These are phyloP conservation scores for Cataglyphis rosenhaueri DNA, from an alignment of 2,888 invertebrate species.

Conservation along the genomic window DNA sequence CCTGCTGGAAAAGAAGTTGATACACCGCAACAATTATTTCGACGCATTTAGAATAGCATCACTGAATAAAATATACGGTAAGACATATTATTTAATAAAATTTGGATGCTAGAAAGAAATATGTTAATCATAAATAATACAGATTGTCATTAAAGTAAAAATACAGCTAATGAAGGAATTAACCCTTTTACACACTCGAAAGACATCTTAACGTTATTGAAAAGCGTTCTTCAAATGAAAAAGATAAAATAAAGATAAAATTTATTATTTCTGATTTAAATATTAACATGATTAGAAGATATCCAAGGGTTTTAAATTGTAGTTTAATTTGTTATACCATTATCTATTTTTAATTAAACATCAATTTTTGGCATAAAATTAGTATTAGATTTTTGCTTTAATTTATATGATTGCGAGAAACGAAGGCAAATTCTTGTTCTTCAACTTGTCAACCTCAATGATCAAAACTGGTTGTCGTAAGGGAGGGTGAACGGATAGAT, in stretches of 20 bases:
- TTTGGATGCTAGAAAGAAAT: background rate
- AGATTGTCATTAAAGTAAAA: background rate
- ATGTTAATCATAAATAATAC: background rate
- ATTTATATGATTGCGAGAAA: background rate
- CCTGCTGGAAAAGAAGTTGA: too few relatives aligned
- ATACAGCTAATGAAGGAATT: background rate
- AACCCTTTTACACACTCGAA: background rate
- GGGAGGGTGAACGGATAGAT: conserved; percentile 60
- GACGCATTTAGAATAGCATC: background rate
- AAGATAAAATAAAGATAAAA: background rate
- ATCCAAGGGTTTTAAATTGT: background rate
- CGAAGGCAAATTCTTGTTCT: background rate
- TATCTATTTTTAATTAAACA: background rate
- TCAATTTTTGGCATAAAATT: background rate
- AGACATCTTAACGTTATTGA: background rate
- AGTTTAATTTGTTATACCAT: background rate
- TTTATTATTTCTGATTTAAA: background rate
- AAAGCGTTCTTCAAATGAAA: background rate
- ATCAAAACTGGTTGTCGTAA: conserved; percentile 40
- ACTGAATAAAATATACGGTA: background rate
- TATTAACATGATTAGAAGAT: background rate
- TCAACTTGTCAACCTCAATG: conserved; percentile 26
- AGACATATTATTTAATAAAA: conserved; percentile 14
- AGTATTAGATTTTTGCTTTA: background rate
- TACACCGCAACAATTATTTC: background rate